Conservation (phyloP, 2,797 vertebrate species). For the Melanotaenia maccullochi region DNA sequence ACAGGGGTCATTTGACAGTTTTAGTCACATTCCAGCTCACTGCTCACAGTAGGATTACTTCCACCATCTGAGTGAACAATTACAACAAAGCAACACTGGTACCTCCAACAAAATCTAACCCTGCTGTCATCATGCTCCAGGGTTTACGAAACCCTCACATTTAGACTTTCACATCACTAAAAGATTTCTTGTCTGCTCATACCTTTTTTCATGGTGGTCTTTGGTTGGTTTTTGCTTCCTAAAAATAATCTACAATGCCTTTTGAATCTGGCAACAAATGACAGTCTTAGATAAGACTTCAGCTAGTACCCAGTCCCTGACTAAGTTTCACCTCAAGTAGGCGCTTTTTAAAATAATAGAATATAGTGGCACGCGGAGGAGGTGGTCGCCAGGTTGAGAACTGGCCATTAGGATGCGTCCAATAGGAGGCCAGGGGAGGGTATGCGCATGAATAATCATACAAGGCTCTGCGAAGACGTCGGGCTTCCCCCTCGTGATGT, state of each 20-base stretch:
- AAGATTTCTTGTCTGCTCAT: conserved; percentile 41
- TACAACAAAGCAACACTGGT: conserved; percentile 42
- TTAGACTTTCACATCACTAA: not conserved
- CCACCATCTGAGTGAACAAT: conserved; percentile 40
- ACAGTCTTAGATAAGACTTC: not conserved
- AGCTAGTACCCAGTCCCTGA: not conserved
- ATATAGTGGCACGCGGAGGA: conserved; percentile 20
- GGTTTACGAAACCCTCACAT: conserved; percentile 4
- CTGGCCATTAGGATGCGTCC: conserved; percentile 60
- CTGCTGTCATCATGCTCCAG: conserved; percentile 23
- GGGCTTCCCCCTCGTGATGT: conserved; percentile 1
- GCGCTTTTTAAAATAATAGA: conserved; percentile 64
- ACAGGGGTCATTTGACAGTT: conserved; percentile 13
- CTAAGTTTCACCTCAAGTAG: not conserved
- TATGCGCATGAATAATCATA: conserved; percentile 32
- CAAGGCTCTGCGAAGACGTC: conserved; percentile 1
- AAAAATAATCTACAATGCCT: not conserved
- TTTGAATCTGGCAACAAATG: not conserved
- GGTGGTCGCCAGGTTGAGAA: conserved; percentile 44
- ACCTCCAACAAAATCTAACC: conserved; percentile 19
- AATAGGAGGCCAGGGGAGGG: conserved; percentile 5
- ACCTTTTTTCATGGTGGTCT: conserved; percentile 77
- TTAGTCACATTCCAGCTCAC: conserved; percentile 30
- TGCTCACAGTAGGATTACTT: conserved; percentile 51
- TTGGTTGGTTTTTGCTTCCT: conserved; percentile 2